These are phyloP conservation scores for Halocaridina rubra DNA, from an alignment of 2,888 invertebrate species.

Conservation along the genomic window DNA sequence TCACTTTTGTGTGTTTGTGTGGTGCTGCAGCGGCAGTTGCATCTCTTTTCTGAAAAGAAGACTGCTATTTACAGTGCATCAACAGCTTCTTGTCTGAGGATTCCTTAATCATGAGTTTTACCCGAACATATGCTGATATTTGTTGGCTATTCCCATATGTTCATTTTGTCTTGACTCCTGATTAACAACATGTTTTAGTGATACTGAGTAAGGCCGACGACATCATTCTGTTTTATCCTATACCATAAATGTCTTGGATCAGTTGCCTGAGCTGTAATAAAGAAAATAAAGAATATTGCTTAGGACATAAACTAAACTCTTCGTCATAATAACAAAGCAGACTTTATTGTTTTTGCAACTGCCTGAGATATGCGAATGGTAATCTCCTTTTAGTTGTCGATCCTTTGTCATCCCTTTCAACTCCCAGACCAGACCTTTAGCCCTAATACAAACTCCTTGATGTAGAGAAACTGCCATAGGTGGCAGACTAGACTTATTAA, in stretches of 20 bases:
- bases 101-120: no score
- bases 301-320: not conserved
- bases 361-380: not conserved
- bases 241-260: not conserved
- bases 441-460: not conserved
- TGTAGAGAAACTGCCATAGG: not conserved
- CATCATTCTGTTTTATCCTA: not conserved
- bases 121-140: no score
- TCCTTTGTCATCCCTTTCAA: not conserved
- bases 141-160: not conserved
- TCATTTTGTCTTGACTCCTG: not conserved
- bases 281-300: not conserved
- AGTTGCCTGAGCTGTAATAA: not conserved
- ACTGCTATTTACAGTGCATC: no score
- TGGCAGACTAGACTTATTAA: constrained; percentile 22
- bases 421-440: no score
- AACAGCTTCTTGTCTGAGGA: no score
- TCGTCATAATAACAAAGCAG: no score
- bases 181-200: not conserved
- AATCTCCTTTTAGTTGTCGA: not conserved
- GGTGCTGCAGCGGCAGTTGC: no score
- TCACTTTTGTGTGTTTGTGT: no score
- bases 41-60: no score
- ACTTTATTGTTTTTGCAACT: no score
- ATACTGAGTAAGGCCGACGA: not conserved